Evolutionary conservation across 2,797 vertebrate genomes (phyloP).

Genomic region (Megalops cyprinoides): DNA sequence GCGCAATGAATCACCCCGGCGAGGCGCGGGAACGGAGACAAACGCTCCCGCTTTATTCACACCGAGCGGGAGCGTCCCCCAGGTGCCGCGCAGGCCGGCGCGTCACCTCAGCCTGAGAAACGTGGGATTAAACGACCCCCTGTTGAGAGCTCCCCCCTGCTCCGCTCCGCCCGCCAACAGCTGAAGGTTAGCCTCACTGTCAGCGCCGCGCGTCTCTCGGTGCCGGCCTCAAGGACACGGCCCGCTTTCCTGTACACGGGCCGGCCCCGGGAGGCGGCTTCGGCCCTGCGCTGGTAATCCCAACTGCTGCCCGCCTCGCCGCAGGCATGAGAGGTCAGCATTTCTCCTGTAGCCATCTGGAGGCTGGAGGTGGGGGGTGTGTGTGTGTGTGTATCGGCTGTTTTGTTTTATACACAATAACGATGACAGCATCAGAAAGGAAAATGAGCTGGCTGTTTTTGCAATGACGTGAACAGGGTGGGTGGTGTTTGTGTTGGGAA

Average conservation of each 20-base stretch:
- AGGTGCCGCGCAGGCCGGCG: neutral
- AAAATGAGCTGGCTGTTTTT: neutral
- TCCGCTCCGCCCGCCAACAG: neutral
- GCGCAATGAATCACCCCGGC: neutral
- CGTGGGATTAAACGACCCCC: neutral
- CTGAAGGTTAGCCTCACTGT: slow-evolving; percentile 7
- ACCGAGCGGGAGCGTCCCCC: neutral
- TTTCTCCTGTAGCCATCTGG: slow-evolving; percentile 3
- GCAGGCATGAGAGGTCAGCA: neutral
- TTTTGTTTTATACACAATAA: slow-evolving; percentile 38
- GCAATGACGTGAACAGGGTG: slow-evolving; percentile 7
- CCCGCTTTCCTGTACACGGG: neutral
- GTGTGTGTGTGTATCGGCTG: neutral
- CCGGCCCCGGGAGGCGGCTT: neutral
- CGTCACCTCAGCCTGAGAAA: neutral
- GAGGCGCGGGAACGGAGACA: neutral
- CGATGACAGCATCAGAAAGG: slow-evolving; percentile 39
- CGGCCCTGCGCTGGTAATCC: neutral
- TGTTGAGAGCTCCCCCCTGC: neutral
- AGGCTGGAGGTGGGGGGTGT: slow-evolving; percentile 5
- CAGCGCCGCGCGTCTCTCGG: neutral
- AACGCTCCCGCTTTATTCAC: neutral
- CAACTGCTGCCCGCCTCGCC: neutral
- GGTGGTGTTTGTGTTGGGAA: slow-evolving; percentile 36
- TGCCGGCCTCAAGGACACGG: neutral